A percentile compares a stretch with the other conserved stretches of the same genome.
These are phyloP conservation scores for Synanthedon vespiformis DNA, from an alignment of 2,888 invertebrate species.

Conservation along the genomic window DNA sequence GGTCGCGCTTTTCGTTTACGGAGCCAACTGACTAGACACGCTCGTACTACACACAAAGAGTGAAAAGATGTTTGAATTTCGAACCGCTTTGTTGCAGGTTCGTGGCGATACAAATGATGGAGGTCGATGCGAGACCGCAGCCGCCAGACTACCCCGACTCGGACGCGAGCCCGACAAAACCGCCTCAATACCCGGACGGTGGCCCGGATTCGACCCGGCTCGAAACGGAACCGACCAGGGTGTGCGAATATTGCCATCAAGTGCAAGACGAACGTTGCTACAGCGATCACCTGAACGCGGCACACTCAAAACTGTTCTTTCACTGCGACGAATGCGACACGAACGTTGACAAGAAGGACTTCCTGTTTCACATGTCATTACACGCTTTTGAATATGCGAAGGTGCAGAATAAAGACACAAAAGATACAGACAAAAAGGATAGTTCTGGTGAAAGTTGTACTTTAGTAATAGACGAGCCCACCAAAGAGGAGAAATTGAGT, in stretches of 20 bases:
- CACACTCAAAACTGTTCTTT: constrained; percentile 38
- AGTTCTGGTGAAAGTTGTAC: not conserved
- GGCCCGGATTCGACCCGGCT: not conserved
- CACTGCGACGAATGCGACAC: constrained; percentile 50
- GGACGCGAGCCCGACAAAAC: constrained; percentile 4
- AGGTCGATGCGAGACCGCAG: constrained; percentile 3
- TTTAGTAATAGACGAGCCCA: constrained; percentile 1
- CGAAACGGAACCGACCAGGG: not conserved
- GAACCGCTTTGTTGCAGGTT: constrained; percentile 31
- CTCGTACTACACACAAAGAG: constrained; percentile 15
- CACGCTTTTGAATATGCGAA: constrained; percentile 29
- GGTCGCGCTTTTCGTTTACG: constrained; percentile 57
- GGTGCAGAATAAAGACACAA: not conserved
- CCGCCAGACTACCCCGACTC: constrained; percentile 1
- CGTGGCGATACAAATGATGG: constrained; percentile 3
- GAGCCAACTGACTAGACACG: constrained; percentile 31
- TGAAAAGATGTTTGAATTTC: not conserved
- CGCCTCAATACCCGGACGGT: not conserved
- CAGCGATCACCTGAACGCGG: constrained; percentile 29
- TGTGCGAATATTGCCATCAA: constrained; percentile 1
- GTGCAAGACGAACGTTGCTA: constrained; percentile 4
- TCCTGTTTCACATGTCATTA: constrained; percentile 43
- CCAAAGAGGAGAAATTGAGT: not conserved
- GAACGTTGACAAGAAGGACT: constrained; percentile 33
- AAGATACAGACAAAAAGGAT: not conserved